Evolutionary conservation across 2,888 invertebrate species (phyloP), one percentile per base, ranked within the genome.

Genomic region (Chrysolina americana): DNA sequence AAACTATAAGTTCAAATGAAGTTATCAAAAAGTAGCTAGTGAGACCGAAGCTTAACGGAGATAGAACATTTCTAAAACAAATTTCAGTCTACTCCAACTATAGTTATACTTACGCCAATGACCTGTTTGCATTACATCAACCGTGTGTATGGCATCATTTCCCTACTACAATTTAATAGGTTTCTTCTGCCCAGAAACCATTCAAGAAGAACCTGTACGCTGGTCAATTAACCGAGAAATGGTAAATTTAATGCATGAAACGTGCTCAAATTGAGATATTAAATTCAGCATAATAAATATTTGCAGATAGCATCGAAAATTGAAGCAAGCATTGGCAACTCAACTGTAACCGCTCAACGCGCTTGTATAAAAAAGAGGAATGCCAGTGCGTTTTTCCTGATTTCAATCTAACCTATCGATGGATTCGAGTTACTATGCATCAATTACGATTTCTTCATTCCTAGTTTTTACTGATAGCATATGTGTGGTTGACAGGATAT

Each of bases 211-310:
- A 70, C 70, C 64, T 36, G 50, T 65, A 65, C 71, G 36, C 13
- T 28, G 59, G 44, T 56, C 70, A 68, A 76, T 74, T 74, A 74
- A 71, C 53, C 66, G 41, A 70, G 70, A 72, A 70, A 63, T 63
- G 47, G n/a, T 59, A 47, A 59, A 56, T 68, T 70, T 70, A 68
- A 72, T 68, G 70, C 72, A 68, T 70, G 69, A 73, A 74, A 72
- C 63, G 63, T 66, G n/a, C 28, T 71, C 62, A 63, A 76, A 77
- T 77, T 77, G 74, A 77, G 76, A 77, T 77, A 74, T 77, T 74
- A 77, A 77, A 77, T 65, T 48, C 73, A 63, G 28, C 28, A 63
- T 64, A 70, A 77, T 77, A 77, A 77, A 74, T 77, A 76, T 73
- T 59, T 53, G 36, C 64, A 77, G 76, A 77, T 77, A 76, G 15